These are phyloP conservation scores for Drosophila putrida DNA, from an alignment of 2,888 invertebrate genomes.

Conservation along the genomic window DNA sequence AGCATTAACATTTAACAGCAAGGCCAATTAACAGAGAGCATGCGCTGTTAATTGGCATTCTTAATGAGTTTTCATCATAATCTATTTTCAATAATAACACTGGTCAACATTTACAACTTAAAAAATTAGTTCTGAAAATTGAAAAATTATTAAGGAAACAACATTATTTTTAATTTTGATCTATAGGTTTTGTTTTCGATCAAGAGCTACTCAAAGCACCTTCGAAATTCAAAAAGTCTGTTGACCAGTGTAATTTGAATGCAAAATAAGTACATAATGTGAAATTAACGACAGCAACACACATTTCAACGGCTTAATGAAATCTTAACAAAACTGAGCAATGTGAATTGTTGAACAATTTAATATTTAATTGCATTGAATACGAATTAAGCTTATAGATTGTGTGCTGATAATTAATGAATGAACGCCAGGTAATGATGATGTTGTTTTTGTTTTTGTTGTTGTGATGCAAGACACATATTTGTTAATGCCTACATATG, in stretches of 20 bases:
- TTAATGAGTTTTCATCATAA: slow-evolving; percentile 15
- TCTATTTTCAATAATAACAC: not conserved
- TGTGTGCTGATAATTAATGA: slow-evolving; percentile 67
- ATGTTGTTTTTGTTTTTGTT: slow-evolving; percentile 17
- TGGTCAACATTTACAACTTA: too few relatives aligned
- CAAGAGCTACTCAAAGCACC: too few relatives aligned
- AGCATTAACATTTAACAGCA: slow-evolving; percentile 33
- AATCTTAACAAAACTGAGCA: slow-evolving; percentile 48
- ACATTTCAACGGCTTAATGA: slow-evolving; percentile 25
- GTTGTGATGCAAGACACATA: slow-evolving; percentile 40
- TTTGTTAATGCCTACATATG: slow-evolving; percentile 17
- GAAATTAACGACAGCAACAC: slow-evolving; percentile 22
- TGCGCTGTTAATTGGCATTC: slow-evolving; percentile 38
- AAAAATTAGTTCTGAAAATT: too few relatives aligned
- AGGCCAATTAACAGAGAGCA: slow-evolving; percentile 43
- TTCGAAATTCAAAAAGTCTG: too few relatives aligned
- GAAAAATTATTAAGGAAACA: too few relatives aligned
- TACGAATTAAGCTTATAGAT: slow-evolving; percentile 65
- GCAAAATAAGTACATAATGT: slow-evolving; percentile 25
- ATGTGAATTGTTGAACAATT: slow-evolving; percentile 42
- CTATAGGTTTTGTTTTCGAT: too few relatives aligned
- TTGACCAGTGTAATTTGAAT: slow-evolving; percentile 18
- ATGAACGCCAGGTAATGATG: slow-evolving; percentile 48
- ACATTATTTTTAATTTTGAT: too few relatives aligned
- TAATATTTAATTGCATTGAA: slow-evolving; percentile 67